phyloP scores from a whole-genome alignment of 2,888 invertebrate species.

The Acronicta psi region DNA sequence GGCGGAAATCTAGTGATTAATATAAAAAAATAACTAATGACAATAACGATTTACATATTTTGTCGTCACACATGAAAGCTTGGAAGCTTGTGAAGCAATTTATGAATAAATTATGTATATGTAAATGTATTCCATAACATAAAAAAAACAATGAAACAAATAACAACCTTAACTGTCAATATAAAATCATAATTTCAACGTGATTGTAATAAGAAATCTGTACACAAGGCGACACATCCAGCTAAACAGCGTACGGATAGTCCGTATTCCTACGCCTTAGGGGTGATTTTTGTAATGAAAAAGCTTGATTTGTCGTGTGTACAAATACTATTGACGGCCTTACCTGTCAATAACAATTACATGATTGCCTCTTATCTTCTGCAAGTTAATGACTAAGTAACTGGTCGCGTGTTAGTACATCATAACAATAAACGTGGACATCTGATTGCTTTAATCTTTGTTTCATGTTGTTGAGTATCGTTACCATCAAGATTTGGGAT shows the following conservation, averaged over 20 bases:
- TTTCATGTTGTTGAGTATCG: slow-evolving; percentile 25
- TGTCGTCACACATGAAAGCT: background rate
- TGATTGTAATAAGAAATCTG: slow-evolving; percentile 20
- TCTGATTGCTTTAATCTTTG: slow-evolving; percentile 26
- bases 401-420: slow-evolving; percentile 31
- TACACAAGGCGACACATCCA: background rate
- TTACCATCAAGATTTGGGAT: slow-evolving; percentile 34
- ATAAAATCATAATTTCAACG: slow-evolving; percentile 23
- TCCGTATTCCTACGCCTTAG: no score
- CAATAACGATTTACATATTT: no score
- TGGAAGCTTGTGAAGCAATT: background rate
- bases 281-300: no score
- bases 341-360: slow-evolving; percentile 45
- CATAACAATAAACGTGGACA: slow-evolving; percentile 38
- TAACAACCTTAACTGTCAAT: slow-evolving; percentile 9
- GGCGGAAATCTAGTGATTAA: no score
- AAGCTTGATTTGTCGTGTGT: no score
- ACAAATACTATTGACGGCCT: slow-evolving; percentile 17
- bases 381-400: slow-evolving; percentile 26
- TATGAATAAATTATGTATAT: slow-evolving; percentile 15
- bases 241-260: no score
- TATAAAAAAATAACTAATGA: no score
- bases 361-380: slow-evolving; percentile 21
- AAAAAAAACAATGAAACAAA: slow-evolving; percentile 5
- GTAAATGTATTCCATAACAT: slow-evolving; percentile 10